Evolutionary conservation across 1,140 invertebrate genomes (phyloP), one percentile per base, ranked within the genome.

Genomic region (Heterodera schachtii): DNA sequence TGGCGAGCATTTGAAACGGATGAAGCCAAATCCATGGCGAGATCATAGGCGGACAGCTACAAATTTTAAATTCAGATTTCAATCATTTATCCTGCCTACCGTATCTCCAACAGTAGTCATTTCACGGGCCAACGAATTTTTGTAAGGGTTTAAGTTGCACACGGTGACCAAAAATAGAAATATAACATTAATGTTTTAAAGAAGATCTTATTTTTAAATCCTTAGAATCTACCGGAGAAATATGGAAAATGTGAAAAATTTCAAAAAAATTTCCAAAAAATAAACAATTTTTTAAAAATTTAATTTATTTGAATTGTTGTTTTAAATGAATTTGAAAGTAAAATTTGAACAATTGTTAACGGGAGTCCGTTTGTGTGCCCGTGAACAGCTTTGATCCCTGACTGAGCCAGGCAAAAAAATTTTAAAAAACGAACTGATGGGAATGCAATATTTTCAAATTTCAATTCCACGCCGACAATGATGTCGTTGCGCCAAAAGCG

Each of bases 381-480:
- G 0, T 31, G 31, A 31, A 31, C 31, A 31, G 31, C 31, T 31
- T 31, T 31, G 31, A 31, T 31, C 31, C 31, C 31, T 31, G 31
- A 31, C 31, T 31, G 31, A 31, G 31, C 31, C 31, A 31, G 31
- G n/a, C n/a, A n/a, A n/a, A n/a, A 8, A 43, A 49, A 49, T 52
- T 52, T 64, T 19, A 5, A 16, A 16, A 64, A 64, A 64, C 57
- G 11, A 13, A 64, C 70, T 21, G 64, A 82, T 43, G 84, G 86
- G 57, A 85, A 85, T 8, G 83, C 83, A 21, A 85, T 85, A 57
- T 87, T 85, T 66, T 86, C 84, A 73, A 86, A 86, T 64, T 87
- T 86, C 11, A 86, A 46, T 67, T 86, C 84, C 16, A 86, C 84
- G 9, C 84, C 86, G 46, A 86, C 84, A 74, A 86, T 86, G 21